Percentiles rank a stretch among this genome's conserved stretches.
Conservation (phyloP, 2,888 invertebrate species). For the Aelia acuminata region DNA sequence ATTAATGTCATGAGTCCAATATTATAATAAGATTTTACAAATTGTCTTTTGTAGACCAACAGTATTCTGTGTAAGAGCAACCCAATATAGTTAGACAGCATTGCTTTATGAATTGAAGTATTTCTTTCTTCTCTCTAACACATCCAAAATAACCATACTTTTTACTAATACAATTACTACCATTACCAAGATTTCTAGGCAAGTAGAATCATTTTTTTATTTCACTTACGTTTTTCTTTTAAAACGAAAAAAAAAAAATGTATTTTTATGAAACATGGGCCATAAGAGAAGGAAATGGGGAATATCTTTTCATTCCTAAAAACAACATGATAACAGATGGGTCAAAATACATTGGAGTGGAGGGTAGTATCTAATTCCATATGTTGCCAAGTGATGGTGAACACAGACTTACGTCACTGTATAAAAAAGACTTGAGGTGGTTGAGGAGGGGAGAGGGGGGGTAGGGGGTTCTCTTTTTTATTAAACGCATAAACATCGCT, state of each 20-base stretch:
- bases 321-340: constrained; percentile 15
- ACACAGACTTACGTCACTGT: constrained; percentile 13
- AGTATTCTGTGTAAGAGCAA: too few species aligned
- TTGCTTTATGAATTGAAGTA: too few species aligned
- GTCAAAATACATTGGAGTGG: constrained; percentile 1
- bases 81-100: too few species aligned
- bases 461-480: background rate
- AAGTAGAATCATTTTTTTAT: background rate
- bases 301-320: constrained; percentile 6
- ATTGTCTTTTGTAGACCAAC: too few species aligned
- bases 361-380: constrained; percentile 26
- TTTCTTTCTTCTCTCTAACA: too few species aligned
- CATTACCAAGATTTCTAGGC: background rate
- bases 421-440: constrained; percentile 27
- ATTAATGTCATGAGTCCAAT: too few species aligned
- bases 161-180: background rate
- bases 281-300: background rate
- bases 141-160: too few species aligned
- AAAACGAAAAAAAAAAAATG: background rate
- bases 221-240: background rate
- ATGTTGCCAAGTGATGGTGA: constrained; percentile 18
- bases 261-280: background rate
- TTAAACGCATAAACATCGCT: constrained; percentile 32
- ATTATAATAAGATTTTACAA: too few species aligned
- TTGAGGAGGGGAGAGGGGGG: too few species aligned